Evolutionary conservation across 1,140 invertebrate genomes (phyloP).

Genomic region (Solen grandis): DNA sequence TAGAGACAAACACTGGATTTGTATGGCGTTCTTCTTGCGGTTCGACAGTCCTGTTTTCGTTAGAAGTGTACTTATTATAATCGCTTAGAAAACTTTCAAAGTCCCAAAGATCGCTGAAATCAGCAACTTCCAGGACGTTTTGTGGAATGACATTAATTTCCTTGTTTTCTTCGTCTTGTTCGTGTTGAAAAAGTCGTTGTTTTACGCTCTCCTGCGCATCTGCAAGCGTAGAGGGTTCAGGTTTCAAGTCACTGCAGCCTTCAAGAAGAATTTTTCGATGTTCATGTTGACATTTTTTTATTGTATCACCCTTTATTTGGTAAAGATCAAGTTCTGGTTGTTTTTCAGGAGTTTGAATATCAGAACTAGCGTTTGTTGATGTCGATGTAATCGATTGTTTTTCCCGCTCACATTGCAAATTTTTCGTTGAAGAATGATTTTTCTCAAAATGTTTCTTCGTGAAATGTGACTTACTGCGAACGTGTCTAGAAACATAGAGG

Average conservation of each 20-base stretch:
- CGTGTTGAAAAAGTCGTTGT: not conserved
- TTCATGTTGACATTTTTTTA: not conserved
- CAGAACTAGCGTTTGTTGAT: too few species aligned
- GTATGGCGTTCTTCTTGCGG: not conserved
- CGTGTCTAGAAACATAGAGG: too few species aligned
- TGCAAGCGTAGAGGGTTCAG: not conserved
- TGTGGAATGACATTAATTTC: too few species aligned
- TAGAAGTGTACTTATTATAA: not conserved
- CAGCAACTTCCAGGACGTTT: too few species aligned
- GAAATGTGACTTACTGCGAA: too few species aligned
- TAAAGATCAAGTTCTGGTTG: too few species aligned
- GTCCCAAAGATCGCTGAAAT: not conserved
- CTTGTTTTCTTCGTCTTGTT: not conserved
- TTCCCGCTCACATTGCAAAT: too few species aligned
- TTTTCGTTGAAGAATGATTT: too few species aligned
- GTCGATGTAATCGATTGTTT: too few species aligned
- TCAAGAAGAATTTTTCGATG: not conserved
- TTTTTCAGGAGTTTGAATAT: too few species aligned
- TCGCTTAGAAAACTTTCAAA: too few species aligned
- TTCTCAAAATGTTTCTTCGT: too few species aligned
- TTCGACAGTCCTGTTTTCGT: not conserved
- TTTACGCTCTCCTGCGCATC: constrained; percentile 7
- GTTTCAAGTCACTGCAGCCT: constrained; percentile 3
- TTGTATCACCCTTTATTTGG: not conserved
- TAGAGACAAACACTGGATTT: not conserved